These are phyloP conservation scores for Ceriagrion tenellum DNA, from an alignment of 2,888 invertebrate genomes.

Conservation along the genomic window DNA sequence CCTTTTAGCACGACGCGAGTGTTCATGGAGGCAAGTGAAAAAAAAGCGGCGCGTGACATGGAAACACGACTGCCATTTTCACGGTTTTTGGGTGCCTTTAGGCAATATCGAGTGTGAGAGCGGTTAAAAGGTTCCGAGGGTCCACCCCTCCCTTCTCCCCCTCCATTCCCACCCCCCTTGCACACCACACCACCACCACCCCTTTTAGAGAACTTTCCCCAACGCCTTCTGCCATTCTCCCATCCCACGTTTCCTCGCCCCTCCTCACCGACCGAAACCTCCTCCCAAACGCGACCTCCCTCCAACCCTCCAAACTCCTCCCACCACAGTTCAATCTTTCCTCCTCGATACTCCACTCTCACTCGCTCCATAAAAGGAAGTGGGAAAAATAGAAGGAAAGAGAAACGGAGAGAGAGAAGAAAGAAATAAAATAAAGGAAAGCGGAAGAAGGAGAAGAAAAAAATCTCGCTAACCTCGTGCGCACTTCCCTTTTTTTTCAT, in stretches of 20 bases:
- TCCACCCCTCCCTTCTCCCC: neutral
- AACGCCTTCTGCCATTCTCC: no score
- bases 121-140: neutral
- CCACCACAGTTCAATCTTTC: neutral
- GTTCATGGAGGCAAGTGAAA: neutral
- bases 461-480: neutral
- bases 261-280: neutral
- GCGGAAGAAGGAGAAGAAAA: neutral
- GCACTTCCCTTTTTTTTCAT: neutral
- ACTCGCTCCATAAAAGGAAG: neutral
- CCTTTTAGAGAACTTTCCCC: no score
- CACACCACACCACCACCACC: neutral
- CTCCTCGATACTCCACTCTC: neutral
- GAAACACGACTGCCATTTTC: slow-evolving; percentile 51
- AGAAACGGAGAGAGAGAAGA: neutral
- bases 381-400: neutral
- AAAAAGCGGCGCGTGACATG: slow-evolving; percentile 44
- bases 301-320: neutral
- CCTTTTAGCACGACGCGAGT: slow-evolving; percentile 1
- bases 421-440: neutral
- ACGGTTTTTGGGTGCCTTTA: slow-evolving; percentile 17
- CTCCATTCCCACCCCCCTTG: neutral
- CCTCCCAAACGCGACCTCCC: neutral
- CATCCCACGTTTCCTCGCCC: neutral
- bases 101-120: slow-evolving; percentile 41